Base-by-base conservation (phyloP, 1,140 invertebrate genomes). In the Cydia amplana region DNA sequence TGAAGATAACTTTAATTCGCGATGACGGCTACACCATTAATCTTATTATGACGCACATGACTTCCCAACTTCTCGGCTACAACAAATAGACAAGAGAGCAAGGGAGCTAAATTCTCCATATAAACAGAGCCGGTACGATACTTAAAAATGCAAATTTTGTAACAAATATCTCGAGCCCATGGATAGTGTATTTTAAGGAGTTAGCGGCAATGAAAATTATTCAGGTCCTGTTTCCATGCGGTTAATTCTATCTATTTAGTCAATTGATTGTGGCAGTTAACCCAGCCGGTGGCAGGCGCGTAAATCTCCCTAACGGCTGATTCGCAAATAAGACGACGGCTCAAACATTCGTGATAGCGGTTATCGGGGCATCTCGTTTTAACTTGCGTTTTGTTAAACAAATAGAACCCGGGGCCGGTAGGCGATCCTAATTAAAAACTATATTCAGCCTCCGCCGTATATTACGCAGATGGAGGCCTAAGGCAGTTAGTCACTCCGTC, bases 381-480 rank as follows among this genome's bases (percentile, higher is more conserved):
- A 81, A 81, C 78, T 85, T 85, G 81, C 79, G 82, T 84, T 88
- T 85, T 80, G 80, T 86, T 88, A 87, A 91, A 90, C 88, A 91
- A 90, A 91, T 89, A 91, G 86, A 83, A 82, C 86, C 79, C 81
- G 74, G 78, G 81, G 81, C 86, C 85, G 89, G 87, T 89, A 84
- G 86, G 87, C 85, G 87, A 80, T 86, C 83, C 86, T 89, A 90
- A 91, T 91, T 91, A 89, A 89, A 90, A 90, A 89, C 86, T 89
- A 88, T 89, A 90, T 85, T 80, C 82, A 84, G 79, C 75, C 82
- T 81, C 79, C 80, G 82, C 83, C 87, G 85, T 88, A 87, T 88
- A 86, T 86, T 87, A 86, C 85, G 80, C 82, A 81, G 84, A 84
- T 84, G 83, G 80, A 79, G 83, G 81, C 88, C 85, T 78, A 74